phyloP scores from a whole-genome alignment of 2,888 invertebrate species.

The Pherbina coryleti region DNA sequence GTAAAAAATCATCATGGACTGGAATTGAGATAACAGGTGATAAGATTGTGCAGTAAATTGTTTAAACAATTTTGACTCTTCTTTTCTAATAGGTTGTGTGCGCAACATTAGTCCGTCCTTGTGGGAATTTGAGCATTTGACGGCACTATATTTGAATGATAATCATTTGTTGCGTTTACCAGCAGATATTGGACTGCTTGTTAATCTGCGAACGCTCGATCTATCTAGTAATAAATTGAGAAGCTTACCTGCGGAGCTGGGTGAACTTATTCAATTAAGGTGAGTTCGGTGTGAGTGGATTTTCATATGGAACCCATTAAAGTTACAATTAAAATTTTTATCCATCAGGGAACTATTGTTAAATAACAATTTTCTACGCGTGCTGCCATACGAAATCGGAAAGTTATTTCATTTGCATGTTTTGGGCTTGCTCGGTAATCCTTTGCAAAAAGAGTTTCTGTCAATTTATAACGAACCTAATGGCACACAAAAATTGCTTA shows the following conservation, averaged over 20 bases:
- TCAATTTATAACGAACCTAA: constrained; percentile 92
- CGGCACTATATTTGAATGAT: constrained; percentile 94
- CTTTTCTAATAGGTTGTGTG: constrained; percentile 82
- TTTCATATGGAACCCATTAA: background rate
- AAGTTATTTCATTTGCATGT: constrained; percentile 96
- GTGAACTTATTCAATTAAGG: constrained; percentile 95
- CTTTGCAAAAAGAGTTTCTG: constrained; percentile 92
- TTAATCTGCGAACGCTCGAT: constrained; percentile 89
- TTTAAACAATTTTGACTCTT: background rate
- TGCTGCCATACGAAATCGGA: constrained; percentile 96
- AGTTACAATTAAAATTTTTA: constrained; percentile 5
- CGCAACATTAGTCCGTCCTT: constrained; percentile 92
- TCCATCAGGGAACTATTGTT: constrained; percentile 87
- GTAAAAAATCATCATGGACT: constrained; percentile 93
- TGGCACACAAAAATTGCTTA: constrained; percentile 93
- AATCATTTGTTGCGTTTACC: constrained; percentile 94
- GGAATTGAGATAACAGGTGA: constrained; percentile 87
- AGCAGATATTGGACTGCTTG: constrained; percentile 87
- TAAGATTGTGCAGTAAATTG: background rate
- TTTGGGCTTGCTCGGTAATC: constrained; percentile 94
- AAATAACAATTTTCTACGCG: constrained; percentile 93
- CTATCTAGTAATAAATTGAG: constrained; percentile 95
- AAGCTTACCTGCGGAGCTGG: constrained; percentile 94
- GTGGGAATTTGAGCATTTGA: constrained; percentile 92
- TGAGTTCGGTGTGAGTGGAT: constrained; percentile 59